phyloP scores from a whole-genome alignment of 2,888 invertebrate species.

The Pandemis corylana region DNA sequence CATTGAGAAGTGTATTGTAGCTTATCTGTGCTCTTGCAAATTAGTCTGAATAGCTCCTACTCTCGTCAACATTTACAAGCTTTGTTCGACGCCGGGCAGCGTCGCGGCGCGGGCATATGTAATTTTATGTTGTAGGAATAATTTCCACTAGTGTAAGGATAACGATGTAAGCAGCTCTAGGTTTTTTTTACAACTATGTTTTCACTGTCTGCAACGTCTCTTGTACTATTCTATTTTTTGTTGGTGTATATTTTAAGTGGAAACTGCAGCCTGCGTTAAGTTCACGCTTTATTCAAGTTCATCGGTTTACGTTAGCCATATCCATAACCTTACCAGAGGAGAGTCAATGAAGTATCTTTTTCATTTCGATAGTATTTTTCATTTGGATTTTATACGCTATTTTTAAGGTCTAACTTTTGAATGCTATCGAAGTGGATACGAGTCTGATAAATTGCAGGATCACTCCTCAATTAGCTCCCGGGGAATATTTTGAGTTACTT shows the following conservation, averaged over 20 bases:
- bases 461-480: conserved; percentile 41
- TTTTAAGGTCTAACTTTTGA: not conserved
- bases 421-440: not conserved
- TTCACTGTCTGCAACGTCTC: conserved; percentile 51
- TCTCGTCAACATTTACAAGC: not conserved
- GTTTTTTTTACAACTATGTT: conserved; percentile 62
- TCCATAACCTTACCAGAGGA: conserved; percentile 14
- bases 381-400: not conserved
- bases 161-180: conserved; percentile 71
- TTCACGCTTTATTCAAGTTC: conserved; percentile 1
- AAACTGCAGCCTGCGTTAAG: conserved; percentile 27
- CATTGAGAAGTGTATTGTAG: not conserved
- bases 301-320: conserved; percentile 2
- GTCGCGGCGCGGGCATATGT: conserved; percentile 61
- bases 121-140: conserved; percentile 79
- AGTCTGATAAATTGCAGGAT: not conserved
- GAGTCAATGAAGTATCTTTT: not conserved
- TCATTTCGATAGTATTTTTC: not conserved
- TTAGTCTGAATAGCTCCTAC: not conserved
- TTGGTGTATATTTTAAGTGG: conserved; percentile 39
- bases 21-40: not conserved
- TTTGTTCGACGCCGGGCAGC: conserved; percentile 45
- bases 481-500: conserved; percentile 48
- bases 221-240: conserved; percentile 47
- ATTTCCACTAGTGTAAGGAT: conserved; percentile 75